Conservation (phyloP, 2,888 invertebrate species). For the Dryobota labecula region DNA sequence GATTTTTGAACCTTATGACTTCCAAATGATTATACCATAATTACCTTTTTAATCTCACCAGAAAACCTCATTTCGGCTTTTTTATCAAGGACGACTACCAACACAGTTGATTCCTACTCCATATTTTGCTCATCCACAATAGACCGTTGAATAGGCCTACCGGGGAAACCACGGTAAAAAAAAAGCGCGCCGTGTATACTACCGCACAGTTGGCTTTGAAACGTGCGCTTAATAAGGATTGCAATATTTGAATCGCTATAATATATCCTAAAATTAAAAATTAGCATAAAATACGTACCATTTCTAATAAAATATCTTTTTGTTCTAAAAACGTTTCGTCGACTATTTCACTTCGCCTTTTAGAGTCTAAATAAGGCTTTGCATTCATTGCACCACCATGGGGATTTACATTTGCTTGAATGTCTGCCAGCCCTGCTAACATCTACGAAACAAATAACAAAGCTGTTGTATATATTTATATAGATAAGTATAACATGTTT, state of each 20-base stretch:
- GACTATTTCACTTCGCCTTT: constrained; percentile 74
- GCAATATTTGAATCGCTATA: too few species aligned
- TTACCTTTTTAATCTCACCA: background rate
- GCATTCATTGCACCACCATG: constrained; percentile 31
- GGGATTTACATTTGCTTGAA: constrained; percentile 46
- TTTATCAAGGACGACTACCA: too few species aligned
- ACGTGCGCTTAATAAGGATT: too few species aligned
- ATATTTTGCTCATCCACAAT: background rate
- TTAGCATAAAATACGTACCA: constrained; percentile 71
- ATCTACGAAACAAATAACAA: constrained; percentile 42
- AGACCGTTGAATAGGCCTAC: too few species aligned
- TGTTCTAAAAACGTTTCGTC: constrained; percentile 82
- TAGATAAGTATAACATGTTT: too few species aligned
- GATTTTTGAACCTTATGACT: background rate
- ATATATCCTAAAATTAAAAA: background rate
- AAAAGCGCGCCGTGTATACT: too few species aligned
- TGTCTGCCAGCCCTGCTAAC: constrained; percentile 42
- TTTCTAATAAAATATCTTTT: constrained; percentile 81
- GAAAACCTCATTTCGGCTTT: background rate
- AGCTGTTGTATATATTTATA: too few species aligned
- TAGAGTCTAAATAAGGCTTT: constrained; percentile 67
- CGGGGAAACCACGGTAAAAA: too few species aligned
- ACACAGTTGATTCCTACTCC: too few species aligned
- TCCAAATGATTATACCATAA: background rate
- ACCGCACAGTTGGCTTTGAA: too few species aligned